These are phyloP conservation scores for Perca schrenkii DNA, from an alignment of 2,113 vertebrate species.

Conservation along the genomic window DNA sequence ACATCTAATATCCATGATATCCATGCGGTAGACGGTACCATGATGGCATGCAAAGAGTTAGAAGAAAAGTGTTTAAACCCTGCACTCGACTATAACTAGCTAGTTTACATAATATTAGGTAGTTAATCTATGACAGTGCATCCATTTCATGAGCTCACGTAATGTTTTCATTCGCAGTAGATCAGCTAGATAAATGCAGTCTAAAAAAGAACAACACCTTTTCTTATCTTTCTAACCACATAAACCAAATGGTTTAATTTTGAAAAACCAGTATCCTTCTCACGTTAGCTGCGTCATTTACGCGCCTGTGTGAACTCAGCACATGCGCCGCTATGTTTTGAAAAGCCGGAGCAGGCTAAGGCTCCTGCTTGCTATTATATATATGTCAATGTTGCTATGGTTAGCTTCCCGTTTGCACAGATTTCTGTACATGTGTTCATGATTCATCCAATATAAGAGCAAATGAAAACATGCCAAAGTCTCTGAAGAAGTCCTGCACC, in stretches of 20 bases:
- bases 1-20: no score
- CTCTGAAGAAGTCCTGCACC: constrained; percentile 67
- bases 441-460: not conserved
- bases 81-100: no score
- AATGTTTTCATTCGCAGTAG: not conserved
- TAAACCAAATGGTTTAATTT: not conserved
- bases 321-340: constrained; percentile 65
- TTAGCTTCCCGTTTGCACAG: accelerated
- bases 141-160: no score
- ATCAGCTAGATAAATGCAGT: not conserved
- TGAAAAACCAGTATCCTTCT: not conserved
- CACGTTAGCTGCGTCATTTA: constrained; percentile 16
- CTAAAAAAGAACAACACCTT: no score
- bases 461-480: constrained; percentile 74
- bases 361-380: no score
- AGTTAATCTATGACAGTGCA: not conserved
- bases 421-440: not conserved
- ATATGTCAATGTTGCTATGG: no score
- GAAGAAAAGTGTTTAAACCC: no score
- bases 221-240: no score
- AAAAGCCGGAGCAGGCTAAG: constrained; percentile 1
- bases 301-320: constrained; percentile 49
- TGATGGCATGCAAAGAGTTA: no score
- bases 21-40: no score
- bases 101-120: no score